phyloP scores from a whole-genome alignment of 2,888 invertebrate species.

The Patella caerulea region DNA sequence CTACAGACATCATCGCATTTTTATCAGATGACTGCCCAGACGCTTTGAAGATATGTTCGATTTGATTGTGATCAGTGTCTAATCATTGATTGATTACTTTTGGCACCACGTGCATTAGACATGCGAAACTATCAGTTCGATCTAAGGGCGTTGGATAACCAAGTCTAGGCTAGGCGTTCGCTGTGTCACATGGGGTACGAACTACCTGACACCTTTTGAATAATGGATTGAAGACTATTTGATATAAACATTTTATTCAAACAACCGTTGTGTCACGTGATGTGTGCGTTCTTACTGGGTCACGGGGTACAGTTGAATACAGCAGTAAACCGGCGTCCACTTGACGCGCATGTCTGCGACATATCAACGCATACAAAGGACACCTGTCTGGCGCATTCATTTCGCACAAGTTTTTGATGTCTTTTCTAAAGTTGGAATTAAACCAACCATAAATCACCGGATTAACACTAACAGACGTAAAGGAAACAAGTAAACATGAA shows the following conservation, averaged over 20 bases:
- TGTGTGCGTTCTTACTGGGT: neutral
- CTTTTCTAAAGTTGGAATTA: conserved; percentile 49
- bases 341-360: neutral
- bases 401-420: conserved; percentile 29
- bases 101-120: no score
- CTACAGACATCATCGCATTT: no score
- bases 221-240: no score
- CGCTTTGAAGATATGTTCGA: no score
- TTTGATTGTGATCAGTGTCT: no score
- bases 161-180: no score
- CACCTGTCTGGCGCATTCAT: conserved; percentile 10
- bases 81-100: no score
- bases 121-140: no score
- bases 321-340: neutral
- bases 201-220: no score
- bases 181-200: no score
- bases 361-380: conserved; percentile 15
- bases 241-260: neutral
- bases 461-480: conserved; percentile 55
- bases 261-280: neutral
- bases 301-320: neutral
- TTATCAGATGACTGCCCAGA: no score
- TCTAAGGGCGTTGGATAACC: no score
- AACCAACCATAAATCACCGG: conserved; percentile 60
- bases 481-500: conserved; percentile 52